Evolutionary conservation across 2,797 vertebrate species (phyloP).

Genomic region (Lacerta bilineata): DNA sequence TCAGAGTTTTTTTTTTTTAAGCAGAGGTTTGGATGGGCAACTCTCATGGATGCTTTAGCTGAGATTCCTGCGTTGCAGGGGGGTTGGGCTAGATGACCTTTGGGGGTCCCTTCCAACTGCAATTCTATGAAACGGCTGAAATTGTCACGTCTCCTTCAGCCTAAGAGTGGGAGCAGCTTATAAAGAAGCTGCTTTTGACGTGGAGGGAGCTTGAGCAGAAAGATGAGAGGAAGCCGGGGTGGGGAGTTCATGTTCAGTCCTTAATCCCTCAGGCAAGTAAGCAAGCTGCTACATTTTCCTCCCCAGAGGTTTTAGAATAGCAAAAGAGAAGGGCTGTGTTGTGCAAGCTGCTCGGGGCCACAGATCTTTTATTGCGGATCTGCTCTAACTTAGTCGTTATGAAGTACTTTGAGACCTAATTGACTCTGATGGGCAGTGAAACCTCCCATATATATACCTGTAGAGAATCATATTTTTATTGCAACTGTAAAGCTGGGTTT

Average conservation of each 20-base stretch:
- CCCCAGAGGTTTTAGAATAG: neutral
- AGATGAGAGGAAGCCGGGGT: neutral
- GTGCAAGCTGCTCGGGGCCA: neutral
- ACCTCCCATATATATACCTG: neutral
- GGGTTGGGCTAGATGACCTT: too few species aligned
- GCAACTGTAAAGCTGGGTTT: neutral
- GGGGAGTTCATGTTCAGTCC: neutral
- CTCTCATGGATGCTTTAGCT: too few species aligned
- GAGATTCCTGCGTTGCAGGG: too few species aligned
- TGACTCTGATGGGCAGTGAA: constrained; percentile 17
- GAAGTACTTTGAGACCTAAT: constrained; percentile 1
- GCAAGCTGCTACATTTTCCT: neutral
- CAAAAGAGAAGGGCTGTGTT: neutral
- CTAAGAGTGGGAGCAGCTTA: neutral
- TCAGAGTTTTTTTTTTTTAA: too few species aligned
- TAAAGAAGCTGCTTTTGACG: neutral
- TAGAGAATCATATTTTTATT: neutral
- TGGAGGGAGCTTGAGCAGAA: neutral
- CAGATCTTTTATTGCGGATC: neutral
- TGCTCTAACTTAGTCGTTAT: neutral
- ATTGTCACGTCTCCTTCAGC: neutral
- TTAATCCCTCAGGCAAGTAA: neutral
- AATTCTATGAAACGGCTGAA: neutral
- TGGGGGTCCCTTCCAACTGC: too few species aligned
- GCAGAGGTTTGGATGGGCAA: too few species aligned